Evolutionary conservation across 2,888 invertebrate genomes (phyloP).

Genomic region (Synanthedon andrenaeformis): DNA sequence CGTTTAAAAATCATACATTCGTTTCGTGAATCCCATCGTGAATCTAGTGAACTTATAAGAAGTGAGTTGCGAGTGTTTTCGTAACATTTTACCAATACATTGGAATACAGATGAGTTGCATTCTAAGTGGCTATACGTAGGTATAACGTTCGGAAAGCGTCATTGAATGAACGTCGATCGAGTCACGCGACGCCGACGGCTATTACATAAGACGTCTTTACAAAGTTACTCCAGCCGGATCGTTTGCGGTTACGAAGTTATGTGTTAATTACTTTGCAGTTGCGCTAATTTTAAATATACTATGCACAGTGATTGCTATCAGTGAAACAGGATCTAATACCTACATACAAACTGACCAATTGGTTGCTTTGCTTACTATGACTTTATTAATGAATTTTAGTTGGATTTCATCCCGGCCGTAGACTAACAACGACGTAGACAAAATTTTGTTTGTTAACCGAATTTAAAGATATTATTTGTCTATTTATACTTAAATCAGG

Average conservation of each 20-base stretch:
- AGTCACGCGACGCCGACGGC: conserved; percentile 56
- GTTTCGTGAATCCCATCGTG: too few relatives aligned
- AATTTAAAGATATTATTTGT: too few relatives aligned
- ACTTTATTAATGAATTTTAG: too few relatives aligned
- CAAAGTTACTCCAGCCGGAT: conserved; percentile 40
- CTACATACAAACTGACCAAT: conserved; percentile 1
- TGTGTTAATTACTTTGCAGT: conserved; percentile 58
- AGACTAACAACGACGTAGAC: too few relatives aligned
- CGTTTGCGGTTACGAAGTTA: conserved; percentile 52
- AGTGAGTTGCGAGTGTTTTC: neutral
- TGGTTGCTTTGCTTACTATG: neutral
- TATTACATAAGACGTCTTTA: conserved; percentile 50
- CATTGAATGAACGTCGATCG: conserved; percentile 46
- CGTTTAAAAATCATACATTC: too few relatives aligned
- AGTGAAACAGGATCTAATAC: conserved; percentile 1
- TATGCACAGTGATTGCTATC: conserved; percentile 19
- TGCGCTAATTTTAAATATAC: conserved; percentile 41
- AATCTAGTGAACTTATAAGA: too few relatives aligned
- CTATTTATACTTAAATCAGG: too few relatives aligned
- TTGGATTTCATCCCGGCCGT: too few relatives aligned
- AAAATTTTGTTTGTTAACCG: too few relatives aligned
- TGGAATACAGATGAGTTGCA: neutral
- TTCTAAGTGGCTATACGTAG: neutral
- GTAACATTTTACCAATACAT: neutral
- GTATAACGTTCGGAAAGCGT: conserved; percentile 7